Conservation (phyloP, 2,797 vertebrate species). For the Heteromormyrus szaboi region DNA sequence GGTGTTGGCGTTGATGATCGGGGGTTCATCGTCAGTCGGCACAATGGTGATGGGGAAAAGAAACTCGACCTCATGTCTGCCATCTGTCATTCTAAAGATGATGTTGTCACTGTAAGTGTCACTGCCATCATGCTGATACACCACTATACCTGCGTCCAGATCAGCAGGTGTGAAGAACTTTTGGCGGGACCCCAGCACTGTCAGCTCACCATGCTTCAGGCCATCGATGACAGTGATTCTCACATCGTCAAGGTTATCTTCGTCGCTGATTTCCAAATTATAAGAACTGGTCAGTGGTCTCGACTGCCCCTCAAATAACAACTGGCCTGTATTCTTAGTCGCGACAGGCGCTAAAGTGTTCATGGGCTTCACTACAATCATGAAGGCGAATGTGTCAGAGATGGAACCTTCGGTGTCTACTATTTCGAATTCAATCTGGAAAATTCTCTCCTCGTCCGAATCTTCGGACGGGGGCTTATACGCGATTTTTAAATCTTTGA, state of each 20-base stretch:
- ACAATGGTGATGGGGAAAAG: conserved; percentile 76
- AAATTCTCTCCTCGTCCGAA: conserved; percentile 66
- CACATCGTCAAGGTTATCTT: conserved; percentile 73
- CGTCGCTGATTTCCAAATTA: conserved; percentile 75
- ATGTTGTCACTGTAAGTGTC: conserved; percentile 83
- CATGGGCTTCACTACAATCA: conserved; percentile 78
- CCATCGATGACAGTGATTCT: conserved; percentile 66
- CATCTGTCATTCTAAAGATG: conserved; percentile 74
- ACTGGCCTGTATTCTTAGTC: conserved; percentile 68
- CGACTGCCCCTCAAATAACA: conserved; percentile 79
- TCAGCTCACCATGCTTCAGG: conserved; percentile 68
- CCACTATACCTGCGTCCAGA: conserved; percentile 65
- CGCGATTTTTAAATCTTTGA: conserved; percentile 78
- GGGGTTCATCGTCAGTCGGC: conserved; percentile 77
- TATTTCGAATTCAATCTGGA: conserved; percentile 77
- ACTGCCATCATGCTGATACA: conserved; percentile 79
- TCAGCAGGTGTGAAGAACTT: conserved; percentile 71
- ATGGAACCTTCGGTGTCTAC: conserved; percentile 67
- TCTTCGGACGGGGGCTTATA: conserved; percentile 73
- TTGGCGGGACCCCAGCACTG: conserved; percentile 44
- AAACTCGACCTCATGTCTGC: conserved; percentile 73
- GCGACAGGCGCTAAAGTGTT: conserved; percentile 74
- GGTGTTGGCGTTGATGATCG: conserved; percentile 70
- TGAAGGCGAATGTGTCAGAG: conserved; percentile 75
- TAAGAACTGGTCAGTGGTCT: conserved; percentile 63